Conservation (phyloP, 2,888 invertebrate species). For the Pachycephus smyrnensis region DNA sequence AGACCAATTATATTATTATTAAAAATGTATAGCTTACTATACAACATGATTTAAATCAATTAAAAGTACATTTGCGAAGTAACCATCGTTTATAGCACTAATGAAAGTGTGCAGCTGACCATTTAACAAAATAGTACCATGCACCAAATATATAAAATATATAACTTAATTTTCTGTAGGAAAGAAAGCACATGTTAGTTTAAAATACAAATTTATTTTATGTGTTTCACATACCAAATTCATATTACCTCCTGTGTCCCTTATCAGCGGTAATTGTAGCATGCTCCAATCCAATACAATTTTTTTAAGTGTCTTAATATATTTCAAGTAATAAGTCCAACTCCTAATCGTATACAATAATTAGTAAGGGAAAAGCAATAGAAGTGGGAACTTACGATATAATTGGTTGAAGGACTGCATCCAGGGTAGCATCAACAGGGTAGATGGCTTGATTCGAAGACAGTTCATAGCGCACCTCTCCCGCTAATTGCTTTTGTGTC, state of each 20-base stretch:
- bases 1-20: neutral
- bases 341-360: neutral
- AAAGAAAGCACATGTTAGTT: neutral
- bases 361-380: constrained; percentile 36
- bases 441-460: constrained; percentile 63
- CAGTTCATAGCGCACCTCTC: constrained; percentile 63
- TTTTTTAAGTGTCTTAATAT: neutral
- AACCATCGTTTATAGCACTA: neutral
- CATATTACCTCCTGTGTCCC: neutral
- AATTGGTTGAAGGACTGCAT: constrained; percentile 65
- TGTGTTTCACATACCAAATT: neutral
- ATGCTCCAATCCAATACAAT: neutral
- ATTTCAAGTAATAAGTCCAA: neutral
- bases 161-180: neutral
- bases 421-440: constrained; percentile 63
- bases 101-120: neutral
- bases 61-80: neutral
- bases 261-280: neutral
- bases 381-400: constrained; percentile 62
- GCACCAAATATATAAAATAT: neutral
- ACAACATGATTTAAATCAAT: neutral
- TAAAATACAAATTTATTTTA: neutral
- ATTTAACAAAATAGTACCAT: neutral
- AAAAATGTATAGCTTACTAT: neutral
- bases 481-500: constrained; percentile 65